Evolutionary conservation across 2,888 invertebrate genomes (phyloP).

Genomic region (Drosophila borealis): DNA sequence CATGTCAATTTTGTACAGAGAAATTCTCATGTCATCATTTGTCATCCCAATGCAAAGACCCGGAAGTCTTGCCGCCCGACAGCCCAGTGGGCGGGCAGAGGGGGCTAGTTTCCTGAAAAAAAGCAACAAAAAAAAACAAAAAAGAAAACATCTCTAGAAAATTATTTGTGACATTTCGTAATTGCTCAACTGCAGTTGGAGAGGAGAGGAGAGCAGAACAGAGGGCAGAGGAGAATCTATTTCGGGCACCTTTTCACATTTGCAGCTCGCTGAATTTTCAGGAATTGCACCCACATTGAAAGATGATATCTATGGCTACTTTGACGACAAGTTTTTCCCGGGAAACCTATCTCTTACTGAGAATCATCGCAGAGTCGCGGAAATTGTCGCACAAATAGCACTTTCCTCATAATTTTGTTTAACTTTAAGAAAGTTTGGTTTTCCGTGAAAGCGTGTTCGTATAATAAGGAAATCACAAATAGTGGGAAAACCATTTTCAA

Average conservation of each 20-base stretch:
- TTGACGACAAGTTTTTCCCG: background rate
- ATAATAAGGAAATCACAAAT: too few relatives aligned
- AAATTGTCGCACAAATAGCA: background rate
- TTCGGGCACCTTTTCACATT: slow-evolving; percentile 25
- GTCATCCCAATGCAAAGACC: slow-evolving; percentile 41
- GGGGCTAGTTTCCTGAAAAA: slow-evolving; percentile 5
- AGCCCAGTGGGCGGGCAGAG: background rate
- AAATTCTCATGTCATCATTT: slow-evolving; percentile 48
- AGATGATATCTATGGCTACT: slow-evolving; percentile 21
- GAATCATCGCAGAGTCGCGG: too few relatives aligned
- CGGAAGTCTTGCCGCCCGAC: slow-evolving; percentile 56
- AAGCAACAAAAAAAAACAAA: background rate
- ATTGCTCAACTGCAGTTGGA: slow-evolving; percentile 23
- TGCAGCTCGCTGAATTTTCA: slow-evolving; percentile 3
- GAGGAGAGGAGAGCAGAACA: too few relatives aligned
- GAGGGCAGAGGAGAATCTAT: slow-evolving; percentile 20
- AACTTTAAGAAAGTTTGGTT: too few relatives aligned
- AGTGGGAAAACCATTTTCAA: too few relatives aligned
- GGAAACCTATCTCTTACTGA: background rate
- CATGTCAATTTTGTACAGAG: slow-evolving; percentile 39
- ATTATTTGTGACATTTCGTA: slow-evolving; percentile 27
- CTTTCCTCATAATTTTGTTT: too few relatives aligned
- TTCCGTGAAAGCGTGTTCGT: too few relatives aligned
- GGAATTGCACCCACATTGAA: slow-evolving; percentile 20
- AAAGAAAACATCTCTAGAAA: slow-evolving; percentile 17